Conservation (phyloP, 2,797 vertebrate genomes). For the Chelmon rostratus region DNA sequence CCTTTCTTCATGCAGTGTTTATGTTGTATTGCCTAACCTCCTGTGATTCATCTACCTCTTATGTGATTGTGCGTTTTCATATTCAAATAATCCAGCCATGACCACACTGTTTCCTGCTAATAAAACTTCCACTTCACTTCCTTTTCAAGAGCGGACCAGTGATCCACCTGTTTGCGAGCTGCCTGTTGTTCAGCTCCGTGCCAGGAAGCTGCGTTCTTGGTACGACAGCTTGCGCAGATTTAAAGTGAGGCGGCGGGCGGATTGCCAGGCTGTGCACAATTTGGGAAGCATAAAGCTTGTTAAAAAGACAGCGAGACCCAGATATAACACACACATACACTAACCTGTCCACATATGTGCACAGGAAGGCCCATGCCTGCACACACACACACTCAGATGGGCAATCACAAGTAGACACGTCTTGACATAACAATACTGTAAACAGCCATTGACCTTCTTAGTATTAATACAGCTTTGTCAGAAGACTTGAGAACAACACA, state of each 20-base stretch:
- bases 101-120: constrained; percentile 24
- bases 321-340: background rate
- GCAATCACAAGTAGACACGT: background rate
- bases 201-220: constrained; percentile 45
- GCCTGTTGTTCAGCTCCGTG: background rate
- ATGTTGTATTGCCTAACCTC: background rate
- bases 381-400: background rate
- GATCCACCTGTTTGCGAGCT: constrained; percentile 20
- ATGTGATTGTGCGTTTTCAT: constrained; percentile 4
- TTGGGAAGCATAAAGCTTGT: constrained; percentile 19
- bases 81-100: constrained; percentile 24
- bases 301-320: constrained; percentile 10
- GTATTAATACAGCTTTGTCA: constrained; percentile 62
- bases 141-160: background rate
- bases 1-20: background rate
- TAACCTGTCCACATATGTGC: background rate
- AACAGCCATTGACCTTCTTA: constrained; percentile 54
- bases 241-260: constrained; percentile 49
- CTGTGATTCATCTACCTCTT: background rate
- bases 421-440: background rate
- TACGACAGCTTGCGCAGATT: constrained; percentile 47
- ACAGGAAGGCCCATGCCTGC: background rate
- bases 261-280: constrained; percentile 42
- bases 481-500: constrained; percentile 55
- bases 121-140: constrained; percentile 24